Percentiles rank a stretch among this genome's conserved stretches.
Conservation (phyloP, 2,888 invertebrate species). For the Euzetes globulus region DNA sequence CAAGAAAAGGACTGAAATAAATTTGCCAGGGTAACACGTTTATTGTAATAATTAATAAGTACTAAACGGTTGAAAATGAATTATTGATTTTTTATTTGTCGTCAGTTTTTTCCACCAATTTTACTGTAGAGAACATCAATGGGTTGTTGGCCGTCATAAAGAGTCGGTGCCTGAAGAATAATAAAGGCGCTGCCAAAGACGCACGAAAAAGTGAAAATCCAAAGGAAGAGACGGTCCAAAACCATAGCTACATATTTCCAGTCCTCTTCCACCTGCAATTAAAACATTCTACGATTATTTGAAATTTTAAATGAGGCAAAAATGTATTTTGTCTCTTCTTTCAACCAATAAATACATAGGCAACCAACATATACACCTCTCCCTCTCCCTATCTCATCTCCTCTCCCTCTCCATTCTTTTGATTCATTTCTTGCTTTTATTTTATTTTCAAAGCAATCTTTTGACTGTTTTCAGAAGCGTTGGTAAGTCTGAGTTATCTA, state of each 20-base stretch:
- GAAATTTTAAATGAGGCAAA: not conserved
- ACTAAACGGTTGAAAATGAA: too few relatives aligned
- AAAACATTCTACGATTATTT: not conserved
- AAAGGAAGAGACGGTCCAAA: conserved; percentile 53
- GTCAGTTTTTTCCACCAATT: not conserved
- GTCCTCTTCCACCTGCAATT: conserved; percentile 47
- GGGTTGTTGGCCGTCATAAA: conserved; percentile 73
- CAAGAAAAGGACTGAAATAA: too few relatives aligned
- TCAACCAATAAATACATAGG: not conserved
- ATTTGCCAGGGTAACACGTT: too few relatives aligned
- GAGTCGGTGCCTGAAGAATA: conserved; percentile 77
- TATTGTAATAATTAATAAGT: too few relatives aligned
- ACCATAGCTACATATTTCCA: conserved; percentile 56
- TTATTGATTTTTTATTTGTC: not conserved
- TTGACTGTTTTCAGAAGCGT: not conserved
- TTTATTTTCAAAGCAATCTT: not conserved
- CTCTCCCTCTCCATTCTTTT: not conserved
- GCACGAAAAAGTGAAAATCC: conserved; percentile 52
- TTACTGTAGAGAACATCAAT: conserved; percentile 61
- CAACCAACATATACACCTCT: not conserved
- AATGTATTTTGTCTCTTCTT: not conserved
- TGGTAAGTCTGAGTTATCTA: not conserved
- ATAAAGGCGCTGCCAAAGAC: conserved; percentile 52
- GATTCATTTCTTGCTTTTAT: not conserved
- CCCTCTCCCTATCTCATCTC: conserved; percentile 2